phyloP scores from a whole-genome alignment of 2,888 invertebrate genomes.

The Perizoma flavofasciatum region DNA sequence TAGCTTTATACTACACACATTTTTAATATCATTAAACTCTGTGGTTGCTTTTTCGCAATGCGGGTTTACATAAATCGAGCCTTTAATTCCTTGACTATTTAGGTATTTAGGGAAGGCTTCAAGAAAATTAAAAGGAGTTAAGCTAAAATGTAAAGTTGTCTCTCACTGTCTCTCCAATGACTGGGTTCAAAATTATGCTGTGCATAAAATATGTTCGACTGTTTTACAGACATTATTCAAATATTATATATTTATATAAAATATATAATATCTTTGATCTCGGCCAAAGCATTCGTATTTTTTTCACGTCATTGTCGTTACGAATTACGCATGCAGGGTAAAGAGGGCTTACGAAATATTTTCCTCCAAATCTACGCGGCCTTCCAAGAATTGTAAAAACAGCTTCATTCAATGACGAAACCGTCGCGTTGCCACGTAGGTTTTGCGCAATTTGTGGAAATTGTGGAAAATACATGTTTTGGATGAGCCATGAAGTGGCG shows the following conservation, averaged over 20 bases:
- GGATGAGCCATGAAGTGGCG: neutral
- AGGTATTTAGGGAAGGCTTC: conserved; percentile 4
- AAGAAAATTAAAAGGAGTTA: conserved; percentile 1
- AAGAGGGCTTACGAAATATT: conserved; percentile 16
- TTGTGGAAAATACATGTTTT: neutral
- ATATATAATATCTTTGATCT: neutral
- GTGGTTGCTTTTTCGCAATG: neutral
- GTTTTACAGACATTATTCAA: no score
- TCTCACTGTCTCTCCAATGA: no score
- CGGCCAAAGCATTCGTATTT: conserved; percentile 6
- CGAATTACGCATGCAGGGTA: conserved; percentile 21
- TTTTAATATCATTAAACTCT: no score
- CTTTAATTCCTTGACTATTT: conserved; percentile 9
- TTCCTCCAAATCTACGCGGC: conserved; percentile 14
- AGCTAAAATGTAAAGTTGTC: conserved; percentile 2
- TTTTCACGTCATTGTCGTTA: conserved; percentile 15
- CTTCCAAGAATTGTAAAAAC: conserved; percentile 26
- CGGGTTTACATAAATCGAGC: conserved; percentile 1
- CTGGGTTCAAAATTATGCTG: no score
- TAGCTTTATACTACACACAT: no score
- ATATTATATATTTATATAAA: no score
- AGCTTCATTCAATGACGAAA: conserved; percentile 20
- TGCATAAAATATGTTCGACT: no score
- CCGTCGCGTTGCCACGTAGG: neutral
- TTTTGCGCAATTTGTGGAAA: no score